These are phyloP conservation scores for Bradypodion ventrale DNA, from an alignment of 2,797 vertebrate genomes.

Conservation along the genomic window DNA sequence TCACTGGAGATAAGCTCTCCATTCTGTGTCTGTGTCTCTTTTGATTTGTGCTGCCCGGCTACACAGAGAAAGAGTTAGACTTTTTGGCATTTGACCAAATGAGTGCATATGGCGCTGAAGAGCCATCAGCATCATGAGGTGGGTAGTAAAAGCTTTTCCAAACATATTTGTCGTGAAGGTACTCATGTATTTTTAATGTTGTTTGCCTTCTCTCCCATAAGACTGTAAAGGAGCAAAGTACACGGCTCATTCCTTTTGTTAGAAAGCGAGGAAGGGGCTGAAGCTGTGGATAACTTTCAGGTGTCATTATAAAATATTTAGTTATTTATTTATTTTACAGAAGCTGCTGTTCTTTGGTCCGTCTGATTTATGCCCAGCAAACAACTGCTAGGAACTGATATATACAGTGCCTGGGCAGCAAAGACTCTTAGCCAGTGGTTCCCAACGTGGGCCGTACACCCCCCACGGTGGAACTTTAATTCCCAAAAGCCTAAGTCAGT, in stretches of 20 bases:
- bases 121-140: slow-evolving; percentile 26
- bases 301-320: neutral
- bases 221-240: slow-evolving; percentile 47
- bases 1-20: slow-evolving; percentile 24
- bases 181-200: slow-evolving; percentile 42
- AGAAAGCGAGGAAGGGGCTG: neutral
- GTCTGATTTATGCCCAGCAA: neutral
- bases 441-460: too few species aligned
- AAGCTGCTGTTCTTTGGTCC: neutral
- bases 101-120: neutral
- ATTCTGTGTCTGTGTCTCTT: slow-evolving; percentile 26
- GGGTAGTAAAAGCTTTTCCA: neutral
- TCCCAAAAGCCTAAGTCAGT: too few species aligned
- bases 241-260: slow-evolving; percentile 11
- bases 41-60: slow-evolving; percentile 35
- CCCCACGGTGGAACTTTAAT: too few species aligned
- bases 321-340: neutral
- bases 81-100: slow-evolving; percentile 31
- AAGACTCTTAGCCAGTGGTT: neutral
- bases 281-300: neutral
- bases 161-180: slow-evolving; percentile 34
- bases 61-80: slow-evolving; percentile 19
- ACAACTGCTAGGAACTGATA: neutral
- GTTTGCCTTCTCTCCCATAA: slow-evolving; percentile 41
- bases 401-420: neutral